Percentiles rank a stretch among this genome's conserved stretches.
Evolutionary conservation across 2,888 invertebrate genomes (phyloP).

Genomic region (Eumacrocentrus americanus): DNA sequence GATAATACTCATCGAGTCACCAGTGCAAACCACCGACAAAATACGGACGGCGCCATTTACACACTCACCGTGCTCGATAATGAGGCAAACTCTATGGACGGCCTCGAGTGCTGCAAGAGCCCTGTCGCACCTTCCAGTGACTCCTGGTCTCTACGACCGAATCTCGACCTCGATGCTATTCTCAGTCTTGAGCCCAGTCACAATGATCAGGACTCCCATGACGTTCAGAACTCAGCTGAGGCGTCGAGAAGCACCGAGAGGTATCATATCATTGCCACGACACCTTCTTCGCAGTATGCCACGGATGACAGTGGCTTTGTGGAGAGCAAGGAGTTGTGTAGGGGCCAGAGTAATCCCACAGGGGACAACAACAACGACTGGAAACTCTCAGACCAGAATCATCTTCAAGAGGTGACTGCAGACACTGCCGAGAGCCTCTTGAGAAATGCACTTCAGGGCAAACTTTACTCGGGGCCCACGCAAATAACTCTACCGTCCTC

Average conservation of each 20-base stretch:
- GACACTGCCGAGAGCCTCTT: constrained; percentile 74
- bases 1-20: constrained; percentile 63
- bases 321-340: constrained; percentile 67
- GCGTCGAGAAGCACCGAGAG: constrained; percentile 63
- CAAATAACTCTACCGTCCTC: constrained; percentile 49
- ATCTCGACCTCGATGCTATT: constrained; percentile 80
- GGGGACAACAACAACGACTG: constrained; percentile 80
- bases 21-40: constrained; percentile 55
- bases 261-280: constrained; percentile 44
- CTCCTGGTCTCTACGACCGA: constrained; percentile 71
- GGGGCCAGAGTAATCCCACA: constrained; percentile 34
- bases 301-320: constrained; percentile 82
- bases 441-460: constrained; percentile 83
- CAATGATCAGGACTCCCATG: constrained; percentile 58
- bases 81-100: constrained; percentile 63
- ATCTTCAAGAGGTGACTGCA: constrained; percentile 47
- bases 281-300: constrained; percentile 62
- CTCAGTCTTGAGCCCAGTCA: constrained; percentile 72
- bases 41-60: constrained; percentile 74
- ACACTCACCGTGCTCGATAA: constrained; percentile 86
- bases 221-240: constrained; percentile 68
- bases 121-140: constrained; percentile 67
- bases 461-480: constrained; percentile 62
- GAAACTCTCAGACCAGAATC: constrained; percentile 78
- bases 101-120: constrained; percentile 59